Percentiles rank a stretch among this genome's conserved stretches.
Conservation (phyloP, 2,888 invertebrate species). For the Hipparchia sbordonii region DNA sequence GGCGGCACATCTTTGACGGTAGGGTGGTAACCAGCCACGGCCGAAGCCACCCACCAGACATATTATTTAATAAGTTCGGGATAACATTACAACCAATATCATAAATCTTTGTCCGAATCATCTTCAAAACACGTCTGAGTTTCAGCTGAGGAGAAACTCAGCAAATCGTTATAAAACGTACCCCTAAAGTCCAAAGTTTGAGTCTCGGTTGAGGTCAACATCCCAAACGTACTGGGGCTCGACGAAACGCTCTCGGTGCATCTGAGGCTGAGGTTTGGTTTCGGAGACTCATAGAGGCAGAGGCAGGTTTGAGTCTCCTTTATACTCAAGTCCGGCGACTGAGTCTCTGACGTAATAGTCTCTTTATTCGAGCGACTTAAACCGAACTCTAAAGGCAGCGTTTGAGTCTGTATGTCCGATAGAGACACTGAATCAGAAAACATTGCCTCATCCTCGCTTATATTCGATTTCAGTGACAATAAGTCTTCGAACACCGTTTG, state of each 20-base stretch:
- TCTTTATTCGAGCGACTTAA: slow-evolving; percentile 62
- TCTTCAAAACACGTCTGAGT: slow-evolving; percentile 68
- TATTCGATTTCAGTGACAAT: slow-evolving; percentile 62
- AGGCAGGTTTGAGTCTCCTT: slow-evolving; percentile 74
- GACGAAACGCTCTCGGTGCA: slow-evolving; percentile 59
- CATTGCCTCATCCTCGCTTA: slow-evolving; percentile 67
- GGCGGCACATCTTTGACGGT: too few relatives aligned
- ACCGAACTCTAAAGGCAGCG: slow-evolving; percentile 67
- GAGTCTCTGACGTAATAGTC: slow-evolving; percentile 60
- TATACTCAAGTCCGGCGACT: slow-evolving; percentile 63
- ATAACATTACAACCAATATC: slow-evolving; percentile 37
- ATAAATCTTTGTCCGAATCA: slow-evolving; percentile 36
- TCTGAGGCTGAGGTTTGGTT: slow-evolving; percentile 46
- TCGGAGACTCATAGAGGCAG: slow-evolving; percentile 62
- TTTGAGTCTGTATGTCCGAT: slow-evolving; percentile 74
- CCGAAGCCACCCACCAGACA: too few relatives aligned
- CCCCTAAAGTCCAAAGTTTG: slow-evolving; percentile 56
- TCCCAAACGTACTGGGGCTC: slow-evolving; percentile 50
- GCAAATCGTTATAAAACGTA: slow-evolving; percentile 52
- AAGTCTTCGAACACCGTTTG: slow-evolving; percentile 70
- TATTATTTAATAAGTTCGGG: too few relatives aligned
- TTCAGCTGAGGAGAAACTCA: slow-evolving; percentile 61
- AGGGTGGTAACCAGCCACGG: too few relatives aligned
- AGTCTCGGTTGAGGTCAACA: slow-evolving; percentile 64
- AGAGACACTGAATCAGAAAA: slow-evolving; percentile 65